Base-by-base conservation (phyloP, 2,797 vertebrate genomes). In the Pterois miles region DNA sequence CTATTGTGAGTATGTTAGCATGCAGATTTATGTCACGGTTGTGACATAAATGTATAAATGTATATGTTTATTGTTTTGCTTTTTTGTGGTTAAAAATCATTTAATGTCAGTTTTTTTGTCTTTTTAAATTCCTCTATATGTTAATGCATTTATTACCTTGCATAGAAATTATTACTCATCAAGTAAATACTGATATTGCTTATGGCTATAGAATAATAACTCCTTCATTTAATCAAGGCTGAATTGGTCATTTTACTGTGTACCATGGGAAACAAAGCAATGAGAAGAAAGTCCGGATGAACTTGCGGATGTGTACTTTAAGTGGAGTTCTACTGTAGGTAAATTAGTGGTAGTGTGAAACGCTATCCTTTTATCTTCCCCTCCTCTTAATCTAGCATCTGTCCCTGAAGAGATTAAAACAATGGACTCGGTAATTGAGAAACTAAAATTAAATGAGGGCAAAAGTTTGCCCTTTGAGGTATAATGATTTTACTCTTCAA, bases 341-440 rank as follows among this genome's bases (percentile, higher is more conserved):
- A 81, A 84, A 85, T 73, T 25, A 76, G 62, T 10, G 31, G 50
- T 59, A 56, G 36, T 63, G 68, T 67, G 54, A 78, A 82, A 81
- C 8, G 4, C 27, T 58, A 53, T 75, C 33, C 58, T 80, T 83
- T 84, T 58, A 75, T 78, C 74, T 78, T 75, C 43, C 22, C 23
- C 7, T 76, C 52, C 62, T 65, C 46, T 70, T 82, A 83, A 81
- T 83, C 59, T 67, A 56, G 31, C 65, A 69, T 80, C 57, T 64
- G 65, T 77, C 70, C 64, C 74, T 29, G 27, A 75, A 74, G 62
- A 81, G 23, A 78, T 78, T 74, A 23, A 79, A 85, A 82, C 74
- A 79, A 76, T 60, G 7, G 18, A 83, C 59, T 60, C 13, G 13
- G 43, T 74, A 76, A 85, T 69, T 68, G n/a, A 77, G 53, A 71